phyloP scores from a whole-genome alignment of 2,888 invertebrate genomes.

The Ophion slaviceki region DNA sequence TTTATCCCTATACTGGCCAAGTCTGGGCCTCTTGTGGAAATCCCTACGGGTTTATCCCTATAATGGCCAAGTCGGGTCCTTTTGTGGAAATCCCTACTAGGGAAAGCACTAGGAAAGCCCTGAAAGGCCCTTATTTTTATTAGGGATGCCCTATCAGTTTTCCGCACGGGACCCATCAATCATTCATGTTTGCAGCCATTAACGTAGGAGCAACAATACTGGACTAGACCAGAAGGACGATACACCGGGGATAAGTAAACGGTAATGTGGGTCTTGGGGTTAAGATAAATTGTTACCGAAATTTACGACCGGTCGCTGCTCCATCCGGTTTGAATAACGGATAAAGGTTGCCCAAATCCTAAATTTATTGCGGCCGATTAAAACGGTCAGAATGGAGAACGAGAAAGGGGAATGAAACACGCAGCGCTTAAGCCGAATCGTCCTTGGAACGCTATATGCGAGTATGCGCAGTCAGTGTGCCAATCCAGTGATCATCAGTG shows the following conservation, averaged over 20 bases:
- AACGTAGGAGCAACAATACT: not conserved
- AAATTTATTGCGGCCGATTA: constrained; percentile 5
- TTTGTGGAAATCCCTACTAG: no score
- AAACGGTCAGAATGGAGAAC: constrained; percentile 2
- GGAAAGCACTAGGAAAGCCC: no score
- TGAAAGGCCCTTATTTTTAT: no score
- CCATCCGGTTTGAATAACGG: not conserved
- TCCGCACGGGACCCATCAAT: no score
- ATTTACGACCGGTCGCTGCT: constrained; percentile 2
- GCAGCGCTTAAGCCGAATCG: not conserved
- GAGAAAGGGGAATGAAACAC: not conserved
- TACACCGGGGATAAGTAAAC: not conserved
- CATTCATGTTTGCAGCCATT: not conserved
- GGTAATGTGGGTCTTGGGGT: not conserved
- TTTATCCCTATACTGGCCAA: no score
- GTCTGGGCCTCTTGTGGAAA: no score
- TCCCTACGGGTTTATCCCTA: no score
- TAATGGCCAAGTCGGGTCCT: no score
- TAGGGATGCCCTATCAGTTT: no score
- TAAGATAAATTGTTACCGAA: constrained; percentile 10
- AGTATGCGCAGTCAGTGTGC: not conserved
- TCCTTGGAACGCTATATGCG: not conserved
- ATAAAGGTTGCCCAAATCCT: not conserved
- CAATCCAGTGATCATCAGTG: not conserved
- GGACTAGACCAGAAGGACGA: not conserved